Conservation (phyloP, 1,140 invertebrate genomes). For the Heliconius hermathena region DNA sequence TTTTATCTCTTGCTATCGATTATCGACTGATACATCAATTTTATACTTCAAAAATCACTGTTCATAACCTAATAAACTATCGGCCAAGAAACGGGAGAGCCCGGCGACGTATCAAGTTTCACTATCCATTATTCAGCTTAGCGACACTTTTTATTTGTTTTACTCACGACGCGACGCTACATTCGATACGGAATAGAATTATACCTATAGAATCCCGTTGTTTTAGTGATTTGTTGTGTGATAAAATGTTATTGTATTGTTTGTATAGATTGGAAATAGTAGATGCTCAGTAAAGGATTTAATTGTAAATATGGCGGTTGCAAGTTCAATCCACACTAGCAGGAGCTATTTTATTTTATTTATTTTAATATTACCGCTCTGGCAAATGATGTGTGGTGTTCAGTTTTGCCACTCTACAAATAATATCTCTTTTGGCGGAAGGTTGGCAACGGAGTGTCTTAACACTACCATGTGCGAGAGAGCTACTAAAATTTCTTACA, state of each 20-base stretch:
- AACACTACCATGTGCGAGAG: too few species aligned
- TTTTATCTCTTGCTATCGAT: background rate
- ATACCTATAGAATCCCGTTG: background rate
- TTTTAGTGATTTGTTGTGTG: background rate
- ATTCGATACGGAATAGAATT: conserved; percentile 18
- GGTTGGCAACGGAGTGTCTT: too few species aligned
- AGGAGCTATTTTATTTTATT: background rate
- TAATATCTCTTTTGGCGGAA: too few species aligned
- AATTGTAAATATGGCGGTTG: too few species aligned
- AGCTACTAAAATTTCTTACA: too few species aligned
- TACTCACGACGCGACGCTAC: conserved; percentile 20
- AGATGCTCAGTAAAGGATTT: too few species aligned
- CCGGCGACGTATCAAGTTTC: conserved; percentile 43
- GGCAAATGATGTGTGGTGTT: too few species aligned
- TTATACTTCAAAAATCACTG: conserved; percentile 17
- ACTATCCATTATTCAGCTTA: conserved; percentile 53
- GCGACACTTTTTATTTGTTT: conserved; percentile 50
- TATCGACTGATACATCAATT: background rate
- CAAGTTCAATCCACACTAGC: too few species aligned
- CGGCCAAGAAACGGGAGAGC: conserved; percentile 41
- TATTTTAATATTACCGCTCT: too few species aligned
- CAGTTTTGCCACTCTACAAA: too few species aligned
- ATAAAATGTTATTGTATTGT: background rate
- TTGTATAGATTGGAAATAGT: too few species aligned
- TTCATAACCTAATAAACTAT: conserved; percentile 34